These are phyloP conservation scores for Drosophila athabasca DNA, from an alignment of 1,140 invertebrate species.

Conservation along the genomic window DNA sequence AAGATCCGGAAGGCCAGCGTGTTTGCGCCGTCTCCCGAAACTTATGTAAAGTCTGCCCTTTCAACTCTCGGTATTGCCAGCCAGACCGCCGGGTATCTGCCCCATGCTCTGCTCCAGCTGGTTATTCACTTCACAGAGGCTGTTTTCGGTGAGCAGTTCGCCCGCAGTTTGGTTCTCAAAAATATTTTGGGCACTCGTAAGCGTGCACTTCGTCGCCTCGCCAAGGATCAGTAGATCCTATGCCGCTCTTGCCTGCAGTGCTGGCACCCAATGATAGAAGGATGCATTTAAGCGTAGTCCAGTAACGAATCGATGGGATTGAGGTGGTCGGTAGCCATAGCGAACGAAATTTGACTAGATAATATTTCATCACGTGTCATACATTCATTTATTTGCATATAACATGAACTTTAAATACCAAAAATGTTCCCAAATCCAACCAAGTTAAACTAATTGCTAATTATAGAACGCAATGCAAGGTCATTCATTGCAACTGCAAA, in stretches of 20 bases:
- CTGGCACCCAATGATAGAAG: background rate
- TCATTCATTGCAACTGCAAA: background rate
- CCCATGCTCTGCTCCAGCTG: constrained; percentile 88
- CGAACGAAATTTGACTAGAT: constrained; percentile 1
- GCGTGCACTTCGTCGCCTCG: constrained; percentile 60
- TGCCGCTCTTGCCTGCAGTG: background rate
- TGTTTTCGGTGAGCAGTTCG: constrained; percentile 67
- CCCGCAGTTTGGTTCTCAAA: constrained; percentile 68
- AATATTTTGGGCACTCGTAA: constrained; percentile 67
- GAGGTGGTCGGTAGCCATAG: constrained; percentile 28
- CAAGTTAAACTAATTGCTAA: constrained; percentile 30
- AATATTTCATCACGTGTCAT: constrained; percentile 19
- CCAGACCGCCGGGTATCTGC: constrained; percentile 91
- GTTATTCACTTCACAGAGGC: constrained; percentile 61
- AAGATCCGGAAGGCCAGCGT: constrained; percentile 91
- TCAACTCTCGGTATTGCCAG: constrained; percentile 90
- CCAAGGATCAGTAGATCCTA: constrained; percentile 63
- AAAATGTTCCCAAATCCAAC: constrained; percentile 31
- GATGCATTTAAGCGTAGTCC: constrained; percentile 19
- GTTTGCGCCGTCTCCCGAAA: constrained; percentile 91
- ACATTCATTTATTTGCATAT: background rate
- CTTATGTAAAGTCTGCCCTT: constrained; percentile 91
- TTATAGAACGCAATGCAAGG: background rate
- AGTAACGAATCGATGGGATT: background rate
- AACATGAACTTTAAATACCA: constrained; percentile 27